Evolutionary conservation across 2,888 invertebrate genomes (phyloP).

Genomic region (Caenorhabditis virilis): DNA sequence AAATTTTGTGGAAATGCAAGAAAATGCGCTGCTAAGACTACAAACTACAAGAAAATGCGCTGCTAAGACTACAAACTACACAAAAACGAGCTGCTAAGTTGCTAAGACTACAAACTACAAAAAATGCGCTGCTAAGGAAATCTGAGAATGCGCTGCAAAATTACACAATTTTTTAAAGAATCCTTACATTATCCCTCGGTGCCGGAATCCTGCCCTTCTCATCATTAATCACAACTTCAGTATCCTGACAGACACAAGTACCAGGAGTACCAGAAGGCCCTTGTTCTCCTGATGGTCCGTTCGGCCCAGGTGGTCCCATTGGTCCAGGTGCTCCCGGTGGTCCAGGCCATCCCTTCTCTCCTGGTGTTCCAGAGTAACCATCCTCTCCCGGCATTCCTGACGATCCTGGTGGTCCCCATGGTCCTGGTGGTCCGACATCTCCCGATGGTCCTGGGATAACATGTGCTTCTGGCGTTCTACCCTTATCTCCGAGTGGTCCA

Average conservation of each 20-base stretch:
- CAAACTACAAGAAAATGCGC: no score
- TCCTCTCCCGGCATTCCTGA: slow-evolving; percentile 64
- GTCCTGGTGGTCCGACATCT: slow-evolving; percentile 53
- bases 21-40: no score
- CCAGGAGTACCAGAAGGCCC: slow-evolving; percentile 68
- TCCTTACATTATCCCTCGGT: slow-evolving; percentile 42
- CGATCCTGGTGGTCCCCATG: slow-evolving; percentile 64
- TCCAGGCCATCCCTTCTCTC: slow-evolving; percentile 68
- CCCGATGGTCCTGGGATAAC: slow-evolving; percentile 68
- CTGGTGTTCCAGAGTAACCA: slow-evolving; percentile 65
- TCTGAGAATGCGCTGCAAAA: no score
- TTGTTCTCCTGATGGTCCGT: slow-evolving; percentile 61
- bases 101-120: no score
- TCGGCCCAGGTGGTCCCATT: slow-evolving; percentile 54
- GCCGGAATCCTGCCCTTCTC: slow-evolving; percentile 51
- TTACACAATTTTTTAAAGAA: slow-evolving; percentile 1
- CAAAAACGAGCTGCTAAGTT: no score
- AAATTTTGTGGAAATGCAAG: no score
- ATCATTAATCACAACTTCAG: slow-evolving; percentile 67
- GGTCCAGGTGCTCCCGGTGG: slow-evolving; percentile 67
- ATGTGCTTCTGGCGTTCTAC: slow-evolving; percentile 66
- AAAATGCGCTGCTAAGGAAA: no score
- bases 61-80: no score
- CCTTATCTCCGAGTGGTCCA: slow-evolving; percentile 57
- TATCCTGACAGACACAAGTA: slow-evolving; percentile 68